Evolutionary conservation across 2,797 vertebrate genomes (phyloP).

Genomic region (Pipistrellus pygmaeus): DNA sequence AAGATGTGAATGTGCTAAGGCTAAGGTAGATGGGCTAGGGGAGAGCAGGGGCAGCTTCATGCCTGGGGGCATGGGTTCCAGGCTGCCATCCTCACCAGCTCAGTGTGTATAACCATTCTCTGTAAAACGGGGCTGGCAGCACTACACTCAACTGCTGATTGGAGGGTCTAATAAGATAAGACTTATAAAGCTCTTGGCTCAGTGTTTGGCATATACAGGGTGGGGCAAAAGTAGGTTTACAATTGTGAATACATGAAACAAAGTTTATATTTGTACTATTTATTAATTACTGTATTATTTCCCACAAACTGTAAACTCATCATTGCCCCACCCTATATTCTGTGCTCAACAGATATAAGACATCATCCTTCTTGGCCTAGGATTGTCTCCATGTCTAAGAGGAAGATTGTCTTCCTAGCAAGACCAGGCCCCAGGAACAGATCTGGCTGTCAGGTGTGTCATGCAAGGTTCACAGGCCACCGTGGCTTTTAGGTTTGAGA

Average conservation of each 20-base stretch:
- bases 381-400: not conserved
- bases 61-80: not conserved
- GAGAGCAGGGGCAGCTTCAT: not conserved
- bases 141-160: not conserved
- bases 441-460: not conserved
- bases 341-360: not conserved
- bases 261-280: not conserved
- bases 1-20: not conserved
- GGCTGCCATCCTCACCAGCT: not conserved
- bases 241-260: not conserved
- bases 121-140: not conserved
- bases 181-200: not conserved
- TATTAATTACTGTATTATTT: not conserved
- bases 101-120: not conserved
- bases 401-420: not conserved
- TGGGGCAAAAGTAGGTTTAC: not conserved
- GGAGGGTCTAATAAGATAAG: not conserved
- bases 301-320: not conserved
- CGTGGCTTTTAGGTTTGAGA: not conserved
- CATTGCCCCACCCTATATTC: not conserved
- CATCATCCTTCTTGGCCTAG: not conserved
- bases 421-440: not conserved
- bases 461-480: not conserved
- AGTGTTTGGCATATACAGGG: not conserved
- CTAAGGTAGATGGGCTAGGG: not conserved